Base-by-base conservation (phyloP, 2,113 vertebrate species). In the Channa maculata region DNA sequence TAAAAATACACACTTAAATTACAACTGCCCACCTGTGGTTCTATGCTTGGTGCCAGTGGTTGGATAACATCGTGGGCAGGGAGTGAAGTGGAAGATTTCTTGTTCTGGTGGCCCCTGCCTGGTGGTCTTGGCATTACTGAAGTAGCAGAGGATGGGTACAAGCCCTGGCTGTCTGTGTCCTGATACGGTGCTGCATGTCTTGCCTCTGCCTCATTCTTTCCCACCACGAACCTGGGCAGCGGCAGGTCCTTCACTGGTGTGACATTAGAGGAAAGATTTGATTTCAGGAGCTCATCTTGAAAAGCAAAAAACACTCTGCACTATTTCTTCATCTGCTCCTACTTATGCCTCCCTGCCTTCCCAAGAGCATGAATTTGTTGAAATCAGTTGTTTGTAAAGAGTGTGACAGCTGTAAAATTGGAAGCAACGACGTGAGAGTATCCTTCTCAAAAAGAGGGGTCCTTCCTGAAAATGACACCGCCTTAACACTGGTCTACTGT, bases 61-160 rank as follows among this genome's bases (percentile, higher is more conserved):
- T 97, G 97, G 85, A 95, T 94, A 11, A 95, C 84, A 88, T 99
- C 98, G 9, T 97, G 97, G 71, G 93, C 88, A n/a, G 97, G 96
- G 77, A 95, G 94, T 88, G 88, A 48, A 3, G 89, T 64, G 54
- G 91, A 71, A 2, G 90, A 9, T 66, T 99, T 99, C 94, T 99
- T 99, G 83, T 94, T 94, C 82, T 96, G 96, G 72, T 95, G 95
- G 54, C 92, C 94, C 77, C 98, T 92, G 76, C 95, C 97, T 15
- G 98, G 97, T 3, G 97, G 98, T 71, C 97, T 94, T 75, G 98
- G 98, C 78, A 99, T 97, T 51, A 98, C 96, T 48, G 96, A 95
- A 37, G 95, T 93, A 50, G 96, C 96, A 36, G 96, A 93, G 72
- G 95, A 92, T 33, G 96, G 94, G 84, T 98, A 99, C 15, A 97